phyloP scores from a whole-genome alignment of 2,797 vertebrate genomes.

The Morelia viridis region DNA sequence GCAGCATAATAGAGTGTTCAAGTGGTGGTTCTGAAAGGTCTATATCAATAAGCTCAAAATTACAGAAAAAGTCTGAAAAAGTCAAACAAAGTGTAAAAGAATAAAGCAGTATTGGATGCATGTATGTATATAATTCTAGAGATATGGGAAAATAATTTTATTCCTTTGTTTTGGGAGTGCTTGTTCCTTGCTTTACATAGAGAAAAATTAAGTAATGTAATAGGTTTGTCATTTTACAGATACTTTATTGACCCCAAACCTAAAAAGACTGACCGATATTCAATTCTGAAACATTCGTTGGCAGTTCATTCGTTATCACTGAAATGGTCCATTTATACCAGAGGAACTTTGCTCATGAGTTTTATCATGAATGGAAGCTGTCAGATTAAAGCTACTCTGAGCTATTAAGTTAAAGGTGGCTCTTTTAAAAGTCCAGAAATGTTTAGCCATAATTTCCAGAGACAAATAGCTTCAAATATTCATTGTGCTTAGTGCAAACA shows the following conservation, averaged over 20 bases:
- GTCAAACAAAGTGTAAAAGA: not conserved
- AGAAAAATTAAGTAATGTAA: not conserved
- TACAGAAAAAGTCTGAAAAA: not conserved
- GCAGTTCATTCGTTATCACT: not conserved
- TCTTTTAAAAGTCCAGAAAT: not conserved
- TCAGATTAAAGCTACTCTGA: not conserved
- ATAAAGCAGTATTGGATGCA: not conserved
- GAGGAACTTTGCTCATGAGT: not conserved
- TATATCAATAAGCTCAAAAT: not conserved
- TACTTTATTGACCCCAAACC: not conserved
- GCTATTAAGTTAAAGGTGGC: not conserved
- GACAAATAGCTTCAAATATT: not conserved
- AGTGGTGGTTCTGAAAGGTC: not conserved
- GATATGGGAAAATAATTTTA: not conserved
- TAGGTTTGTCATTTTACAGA: not conserved
- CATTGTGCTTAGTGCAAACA: not conserved
- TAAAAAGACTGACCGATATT: not conserved
- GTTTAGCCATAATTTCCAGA: not conserved
- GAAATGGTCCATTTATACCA: not conserved
- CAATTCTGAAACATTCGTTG: not conserved
- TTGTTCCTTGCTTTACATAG: not conserved
- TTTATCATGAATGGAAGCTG: not conserved
- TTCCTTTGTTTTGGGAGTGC: not conserved
- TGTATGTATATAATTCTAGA: not conserved
- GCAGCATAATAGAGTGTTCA: not conserved